Evolutionary conservation across 2,113 vertebrate genomes (phyloP).

Genomic region (Brienomyrus longianalis): DNA sequence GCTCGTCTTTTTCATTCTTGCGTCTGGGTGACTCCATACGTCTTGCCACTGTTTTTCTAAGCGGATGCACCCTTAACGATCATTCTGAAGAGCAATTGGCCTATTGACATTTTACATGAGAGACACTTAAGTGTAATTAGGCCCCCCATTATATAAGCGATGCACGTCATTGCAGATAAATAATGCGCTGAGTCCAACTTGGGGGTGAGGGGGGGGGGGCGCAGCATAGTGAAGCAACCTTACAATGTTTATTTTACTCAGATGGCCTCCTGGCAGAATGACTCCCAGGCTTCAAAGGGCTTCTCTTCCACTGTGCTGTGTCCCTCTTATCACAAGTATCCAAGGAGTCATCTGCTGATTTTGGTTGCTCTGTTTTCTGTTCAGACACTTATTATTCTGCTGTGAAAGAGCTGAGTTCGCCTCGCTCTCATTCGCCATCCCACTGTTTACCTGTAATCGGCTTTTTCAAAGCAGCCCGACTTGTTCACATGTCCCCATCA

Average conservation of each 20-base stretch:
- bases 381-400: background rate
- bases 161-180: slow-evolving; percentile 24
- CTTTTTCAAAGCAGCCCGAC: background rate
- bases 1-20: slow-evolving; percentile 18
- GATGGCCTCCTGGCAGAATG: background rate
- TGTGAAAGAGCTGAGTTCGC: background rate
- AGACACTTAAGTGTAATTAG: slow-evolving; percentile 68
- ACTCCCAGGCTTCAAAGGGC: background rate
- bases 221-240: background rate
- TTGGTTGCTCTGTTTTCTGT: background rate
- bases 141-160: slow-evolving; percentile 24
- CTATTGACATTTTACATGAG: slow-evolving; percentile 65
- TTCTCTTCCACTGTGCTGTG: background rate
- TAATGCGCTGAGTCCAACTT: slow-evolving; percentile 13
- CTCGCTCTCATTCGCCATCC: background rate
- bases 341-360: background rate
- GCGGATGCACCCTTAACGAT: slow-evolving; percentile 31
- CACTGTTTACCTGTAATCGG: background rate
- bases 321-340: background rate
- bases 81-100: slow-evolving; percentile 60
- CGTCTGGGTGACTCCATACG: slow-evolving; percentile 42
- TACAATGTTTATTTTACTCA: background rate
- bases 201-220: background rate
- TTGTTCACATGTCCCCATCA: background rate
- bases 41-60: slow-evolving; percentile 50